Percentiles rank a stretch among this genome's conserved stretches.
Evolutionary conservation across 2,797 vertebrate species (phyloP).

Genomic region (Furcifer pardalis): DNA sequence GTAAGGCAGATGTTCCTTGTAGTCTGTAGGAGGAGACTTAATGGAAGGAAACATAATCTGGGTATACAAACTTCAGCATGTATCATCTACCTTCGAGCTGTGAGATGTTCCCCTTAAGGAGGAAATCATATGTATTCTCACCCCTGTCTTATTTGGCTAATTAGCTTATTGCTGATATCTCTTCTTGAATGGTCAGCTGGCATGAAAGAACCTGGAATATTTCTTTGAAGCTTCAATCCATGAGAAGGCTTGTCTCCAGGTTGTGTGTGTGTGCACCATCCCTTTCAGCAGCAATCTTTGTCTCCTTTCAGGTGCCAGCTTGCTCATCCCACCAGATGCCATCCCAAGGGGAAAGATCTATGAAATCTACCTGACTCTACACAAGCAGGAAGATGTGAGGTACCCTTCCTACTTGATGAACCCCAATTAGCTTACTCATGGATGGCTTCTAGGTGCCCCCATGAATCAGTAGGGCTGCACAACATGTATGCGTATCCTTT

Average conservation of each 20-base stretch:
- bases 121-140: background rate
- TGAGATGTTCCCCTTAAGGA: background rate
- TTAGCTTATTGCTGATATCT: background rate
- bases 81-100: background rate
- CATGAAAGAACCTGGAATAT: background rate
- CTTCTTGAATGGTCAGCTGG: background rate
- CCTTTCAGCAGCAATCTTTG: background rate
- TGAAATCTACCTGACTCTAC: constrained; percentile 96
- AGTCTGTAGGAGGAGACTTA: background rate
- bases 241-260: background rate
- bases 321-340: constrained; percentile 97
- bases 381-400: constrained; percentile 98
- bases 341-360: constrained; percentile 99
- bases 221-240: background rate
- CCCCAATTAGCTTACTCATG: too few species aligned
- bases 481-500: too few species aligned
- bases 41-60: background rate
- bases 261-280: background rate
- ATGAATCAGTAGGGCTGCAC: background rate
- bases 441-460: too few species aligned
- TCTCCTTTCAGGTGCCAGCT: constrained; percentile 85
- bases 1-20: background rate
- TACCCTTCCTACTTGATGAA: constrained; percentile 75
- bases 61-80: background rate
- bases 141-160: background rate